These are phyloP conservation scores for Yponomeuta malinellus DNA, from an alignment of 2,888 invertebrate genomes.

Conservation along the genomic window DNA sequence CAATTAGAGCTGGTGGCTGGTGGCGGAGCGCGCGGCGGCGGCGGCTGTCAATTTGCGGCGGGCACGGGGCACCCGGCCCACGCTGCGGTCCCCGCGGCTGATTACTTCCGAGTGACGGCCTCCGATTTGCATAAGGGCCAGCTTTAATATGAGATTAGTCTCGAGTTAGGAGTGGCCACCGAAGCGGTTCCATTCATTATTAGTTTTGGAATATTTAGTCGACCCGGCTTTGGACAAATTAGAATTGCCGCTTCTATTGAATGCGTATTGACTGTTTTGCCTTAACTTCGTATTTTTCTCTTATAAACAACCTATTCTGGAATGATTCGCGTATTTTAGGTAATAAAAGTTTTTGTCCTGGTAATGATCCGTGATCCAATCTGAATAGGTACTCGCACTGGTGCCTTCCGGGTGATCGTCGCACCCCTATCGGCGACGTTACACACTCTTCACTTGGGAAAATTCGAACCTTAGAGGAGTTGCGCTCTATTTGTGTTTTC, in stretches of 20 bases:
- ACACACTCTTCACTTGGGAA: too few species aligned
- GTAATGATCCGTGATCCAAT: too few species aligned
- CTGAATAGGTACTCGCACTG: too few species aligned
- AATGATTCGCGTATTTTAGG: too few species aligned
- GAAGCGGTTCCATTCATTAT: constrained; percentile 57
- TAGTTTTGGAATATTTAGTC: constrained; percentile 67
- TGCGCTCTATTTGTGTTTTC: too few species aligned
- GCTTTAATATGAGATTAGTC: constrained; percentile 70
- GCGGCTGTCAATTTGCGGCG: constrained; percentile 60
- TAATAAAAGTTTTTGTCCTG: too few species aligned
- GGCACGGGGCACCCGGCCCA: constrained; percentile 24
- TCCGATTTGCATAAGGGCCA: constrained; percentile 70
- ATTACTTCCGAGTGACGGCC: constrained; percentile 73
- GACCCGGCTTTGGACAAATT: constrained; percentile 41
- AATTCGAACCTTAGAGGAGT: too few species aligned
- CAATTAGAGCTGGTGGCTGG: constrained; percentile 37
- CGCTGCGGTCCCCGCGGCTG: constrained; percentile 34
- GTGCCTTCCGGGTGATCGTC: too few species aligned
- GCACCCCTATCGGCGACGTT: too few species aligned
- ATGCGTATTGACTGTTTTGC: constrained; percentile 30
- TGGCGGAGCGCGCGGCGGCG: constrained; percentile 27
- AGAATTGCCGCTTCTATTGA: constrained; percentile 43
- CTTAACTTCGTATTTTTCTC: not conserved
- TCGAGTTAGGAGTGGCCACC: constrained; percentile 53
- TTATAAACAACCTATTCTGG: too few species aligned